Evolutionary conservation across 2,113 vertebrate genomes (phyloP).

Genomic region (Suricata suricatta): DNA sequence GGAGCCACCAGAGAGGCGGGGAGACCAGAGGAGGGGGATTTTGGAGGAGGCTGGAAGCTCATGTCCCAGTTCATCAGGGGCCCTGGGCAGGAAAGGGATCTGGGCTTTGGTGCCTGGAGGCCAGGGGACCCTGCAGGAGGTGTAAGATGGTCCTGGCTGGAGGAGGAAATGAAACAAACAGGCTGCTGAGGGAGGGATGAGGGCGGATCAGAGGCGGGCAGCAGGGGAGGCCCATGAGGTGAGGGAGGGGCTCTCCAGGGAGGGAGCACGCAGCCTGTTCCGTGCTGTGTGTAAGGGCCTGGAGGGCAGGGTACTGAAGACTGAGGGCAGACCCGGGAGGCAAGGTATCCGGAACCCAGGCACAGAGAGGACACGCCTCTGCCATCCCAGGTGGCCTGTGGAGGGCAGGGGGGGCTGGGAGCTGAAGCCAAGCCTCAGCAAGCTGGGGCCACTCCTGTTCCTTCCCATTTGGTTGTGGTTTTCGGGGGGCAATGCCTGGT

Average conservation of each 20-base stretch:
- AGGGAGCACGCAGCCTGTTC: neutral
- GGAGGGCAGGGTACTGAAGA: accelerated
- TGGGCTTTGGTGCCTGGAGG: neutral
- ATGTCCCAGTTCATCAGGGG: neutral
- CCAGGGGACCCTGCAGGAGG: neutral
- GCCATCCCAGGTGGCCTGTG: neutral
- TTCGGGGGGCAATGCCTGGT: neutral
- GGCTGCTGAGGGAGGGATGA: neutral
- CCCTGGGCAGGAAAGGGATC: accelerated
- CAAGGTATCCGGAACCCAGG: neutral
- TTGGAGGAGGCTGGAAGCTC: accelerated
- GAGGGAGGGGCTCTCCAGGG: neutral
- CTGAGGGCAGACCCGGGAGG: no score
- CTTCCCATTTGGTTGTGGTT: neutral
- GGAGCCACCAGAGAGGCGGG: neutral
- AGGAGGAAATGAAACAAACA: neutral
- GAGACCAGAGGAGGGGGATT: neutral
- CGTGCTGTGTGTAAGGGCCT: neutral
- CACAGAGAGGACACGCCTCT: neutral
- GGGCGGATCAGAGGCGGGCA: neutral
- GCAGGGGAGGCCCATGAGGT: neutral
- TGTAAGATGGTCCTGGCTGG: neutral
- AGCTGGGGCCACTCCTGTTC: neutral
- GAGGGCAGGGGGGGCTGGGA: neutral
- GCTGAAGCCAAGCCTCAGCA: neutral